Evolutionary conservation across 2,113 vertebrate genomes (phyloP), one percentile per base, ranked within the genome.

Genomic region (Hepsetus odoe): DNA sequence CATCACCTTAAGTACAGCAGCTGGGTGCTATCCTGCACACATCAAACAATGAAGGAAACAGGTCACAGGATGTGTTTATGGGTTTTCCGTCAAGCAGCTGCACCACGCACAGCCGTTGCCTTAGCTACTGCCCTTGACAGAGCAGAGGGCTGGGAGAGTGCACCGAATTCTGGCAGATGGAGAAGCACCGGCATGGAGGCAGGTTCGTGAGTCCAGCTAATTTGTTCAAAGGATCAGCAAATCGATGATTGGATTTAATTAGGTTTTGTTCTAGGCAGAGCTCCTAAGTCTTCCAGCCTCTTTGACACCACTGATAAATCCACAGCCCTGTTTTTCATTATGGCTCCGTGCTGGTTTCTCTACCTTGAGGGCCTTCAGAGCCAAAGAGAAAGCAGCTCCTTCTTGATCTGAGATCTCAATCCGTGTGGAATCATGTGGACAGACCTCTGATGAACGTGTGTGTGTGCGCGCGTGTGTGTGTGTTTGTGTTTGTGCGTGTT

Each of bases 1-100:
- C 33, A 49, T 76, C 83, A 86, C 83, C 46, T 80, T 89, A 88
- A 90, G 89, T 86, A 87, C 82, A 87, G 87, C 90, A 91, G 91
- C 90, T 91, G 89, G 89, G 78, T 75, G 59, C 46, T 66, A 81
- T 79, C 81, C 66, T 70, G 61, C 22, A 61, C 49, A 79, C 76
- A 64, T 81, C 66, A 78, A 83, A 80, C 68, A 69, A 40, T 22
- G 18, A 80, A 28, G 35, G 66, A 73, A 72, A 78, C 65, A 62
- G 56, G 68, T 70, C 55, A 40, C 49, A 72, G 56, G 74, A 72
- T 73, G 80, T 80, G 77, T 82, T 72, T 80, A 73, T 80, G 59
- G 74, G 46, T 65, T 44, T 82, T 74, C 82, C 51, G 32, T 58
- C 11, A 14, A 65, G 59, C 75, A 67, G 46, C 81, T 77, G 86